Conservation (phyloP, 2,888 invertebrate species). For the Malthinus flaveolus region DNA sequence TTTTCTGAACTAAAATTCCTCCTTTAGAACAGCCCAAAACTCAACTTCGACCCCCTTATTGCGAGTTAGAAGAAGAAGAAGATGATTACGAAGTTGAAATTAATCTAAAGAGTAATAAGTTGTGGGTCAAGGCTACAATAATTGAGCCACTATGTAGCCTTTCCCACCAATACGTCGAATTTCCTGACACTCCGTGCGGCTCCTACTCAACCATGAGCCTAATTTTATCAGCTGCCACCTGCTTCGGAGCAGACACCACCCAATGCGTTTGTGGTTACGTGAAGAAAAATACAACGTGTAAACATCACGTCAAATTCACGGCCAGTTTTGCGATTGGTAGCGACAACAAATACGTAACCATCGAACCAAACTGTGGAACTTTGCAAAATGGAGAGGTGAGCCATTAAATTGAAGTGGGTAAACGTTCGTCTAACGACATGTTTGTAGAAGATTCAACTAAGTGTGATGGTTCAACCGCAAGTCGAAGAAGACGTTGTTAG, state of each 20-base stretch:
- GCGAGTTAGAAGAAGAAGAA: conserved; percentile 14
- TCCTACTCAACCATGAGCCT: conserved; percentile 38
- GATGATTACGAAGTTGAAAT: conserved; percentile 1
- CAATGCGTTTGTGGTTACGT: conserved; percentile 30
- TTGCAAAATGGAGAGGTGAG: conserved; percentile 31
- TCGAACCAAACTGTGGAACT: conserved; percentile 38
- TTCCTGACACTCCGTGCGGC: conserved; percentile 43
- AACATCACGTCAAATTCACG: conserved; percentile 16
- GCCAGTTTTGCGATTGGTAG: conserved; percentile 38
- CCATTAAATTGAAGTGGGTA: not conserved
- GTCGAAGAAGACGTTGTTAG: conserved; percentile 30
- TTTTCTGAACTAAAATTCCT: too few relatives aligned
- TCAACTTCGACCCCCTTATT: too few relatives aligned
- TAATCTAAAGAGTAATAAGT: conserved; percentile 15
- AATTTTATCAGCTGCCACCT: conserved; percentile 27
- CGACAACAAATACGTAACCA: conserved; percentile 31
- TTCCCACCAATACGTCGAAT: conserved; percentile 35
- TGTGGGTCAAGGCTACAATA: conserved; percentile 30
- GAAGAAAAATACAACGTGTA: conserved; percentile 7
- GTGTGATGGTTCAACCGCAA: conserved; percentile 36
- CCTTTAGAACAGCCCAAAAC: not conserved
- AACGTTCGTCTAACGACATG: not conserved
- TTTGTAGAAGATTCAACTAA: conserved; percentile 30
- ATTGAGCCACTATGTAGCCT: conserved; percentile 33
- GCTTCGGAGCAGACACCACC: not conserved